Evolutionary conservation across 2,797 vertebrate species (phyloP), one percentile per base, ranked within the genome.

Genomic region (Myioborus melanocephalus): DNA sequence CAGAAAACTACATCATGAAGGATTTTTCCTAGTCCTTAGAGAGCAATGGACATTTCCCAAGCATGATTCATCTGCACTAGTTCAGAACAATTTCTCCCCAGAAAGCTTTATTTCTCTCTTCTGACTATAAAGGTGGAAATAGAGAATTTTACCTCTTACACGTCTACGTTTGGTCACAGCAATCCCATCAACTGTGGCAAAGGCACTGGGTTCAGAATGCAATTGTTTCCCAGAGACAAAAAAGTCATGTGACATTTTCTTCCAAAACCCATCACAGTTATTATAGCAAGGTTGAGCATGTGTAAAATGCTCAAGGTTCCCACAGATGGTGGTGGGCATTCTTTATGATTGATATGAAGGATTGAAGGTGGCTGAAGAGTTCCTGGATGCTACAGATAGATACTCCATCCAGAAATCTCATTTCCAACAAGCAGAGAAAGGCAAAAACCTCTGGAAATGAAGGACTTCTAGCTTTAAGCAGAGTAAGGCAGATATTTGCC

Each of bases 11-110:
- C 23, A 83, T 34, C 69, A 63, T 52, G 50, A 90, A 83, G 17
- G 76, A 15, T 72, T 95, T 82, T 69, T 79, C 46, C 64, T 49
- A 22, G 34, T 55, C 77, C 9, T 1, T 2, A 46, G 73, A 91
- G 88, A 89, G 73, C 77, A 94, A 90, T 72, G 63, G 72, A 43
- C 69, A 88, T 88, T 88, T 95, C 88, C 50, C 80, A 91, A 82
- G 61, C 52, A 64, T 49, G 68, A 95, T 93, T 93, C 46, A 76
- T 69, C 65, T 81, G n/a, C 57, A 37, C 21, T 76, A 49, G 80
- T 59, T 91, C 88, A 82, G 77, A 86, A 27, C 90, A 76, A 71
- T 91, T 93, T 91, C 59, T 95, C 87, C 91, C 83, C 43, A 91
- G 80, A 90, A 94, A 55, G 47, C 10, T 24, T 72, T 88, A 86